Conservation (phyloP, 1,140 invertebrate species). For the Drosophila seguyi region DNA sequence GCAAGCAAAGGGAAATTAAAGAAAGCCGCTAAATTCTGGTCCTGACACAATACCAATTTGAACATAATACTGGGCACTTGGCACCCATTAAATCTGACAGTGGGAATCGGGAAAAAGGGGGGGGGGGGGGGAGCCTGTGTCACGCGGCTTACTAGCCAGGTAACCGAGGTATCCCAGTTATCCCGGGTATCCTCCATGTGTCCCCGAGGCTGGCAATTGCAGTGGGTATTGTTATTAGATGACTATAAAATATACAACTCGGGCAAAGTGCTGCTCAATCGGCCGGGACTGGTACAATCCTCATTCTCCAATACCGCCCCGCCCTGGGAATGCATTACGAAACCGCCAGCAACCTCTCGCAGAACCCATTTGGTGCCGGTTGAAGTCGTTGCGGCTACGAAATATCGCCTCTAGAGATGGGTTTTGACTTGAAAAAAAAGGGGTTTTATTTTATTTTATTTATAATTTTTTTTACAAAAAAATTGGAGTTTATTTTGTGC, state of each 20-base stretch:
- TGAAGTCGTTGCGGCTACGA: constrained; percentile 12
- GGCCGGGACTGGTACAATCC: constrained; percentile 35
- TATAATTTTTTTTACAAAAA: not conserved
- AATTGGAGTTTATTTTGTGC: not conserved
- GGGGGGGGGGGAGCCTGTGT: not conserved
- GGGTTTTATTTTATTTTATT: not conserved
- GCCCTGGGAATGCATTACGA: constrained; percentile 24
- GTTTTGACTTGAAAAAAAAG: no score
- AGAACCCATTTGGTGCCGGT: constrained; percentile 1
- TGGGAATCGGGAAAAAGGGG: constrained; percentile 19
- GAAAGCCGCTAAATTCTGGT: not conserved
- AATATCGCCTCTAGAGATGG: constrained; percentile 17
- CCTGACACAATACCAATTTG: constrained; percentile 49
- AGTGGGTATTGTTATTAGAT: constrained; percentile 39
- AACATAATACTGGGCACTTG: constrained; percentile 61
- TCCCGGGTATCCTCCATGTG: not conserved
- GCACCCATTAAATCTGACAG: constrained; percentile 72
- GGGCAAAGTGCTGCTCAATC: constrained; percentile 60
- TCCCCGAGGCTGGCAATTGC: constrained; percentile 1
- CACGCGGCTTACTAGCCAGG: constrained; percentile 20
- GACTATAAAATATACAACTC: constrained; percentile 31
- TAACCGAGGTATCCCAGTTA: not conserved
- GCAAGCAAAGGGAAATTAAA: not conserved
- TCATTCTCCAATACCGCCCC: constrained; percentile 11
- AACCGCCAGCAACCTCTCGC: not conserved